Percentiles rank a stretch among this genome's conserved stretches.
phyloP scores from a whole-genome alignment of 92 coral and sea anemone species.

The Porites evermanni region DNA sequence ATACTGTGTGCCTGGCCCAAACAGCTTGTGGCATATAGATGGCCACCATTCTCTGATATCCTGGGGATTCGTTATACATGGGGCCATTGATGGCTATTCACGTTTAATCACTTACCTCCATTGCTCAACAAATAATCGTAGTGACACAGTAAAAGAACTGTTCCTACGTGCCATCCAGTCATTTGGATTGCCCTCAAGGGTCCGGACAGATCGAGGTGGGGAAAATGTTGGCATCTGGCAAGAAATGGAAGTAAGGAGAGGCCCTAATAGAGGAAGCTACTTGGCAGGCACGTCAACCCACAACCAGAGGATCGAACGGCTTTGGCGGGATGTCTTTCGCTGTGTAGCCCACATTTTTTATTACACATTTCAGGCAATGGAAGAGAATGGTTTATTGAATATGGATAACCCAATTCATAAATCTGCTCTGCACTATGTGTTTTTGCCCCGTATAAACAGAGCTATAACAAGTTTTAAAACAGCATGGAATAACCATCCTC shows the following conservation, averaged over 20 bases:
- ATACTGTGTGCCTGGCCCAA: constrained; percentile 57
- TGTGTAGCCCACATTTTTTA: too few species aligned
- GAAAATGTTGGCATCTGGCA: constrained; percentile 34
- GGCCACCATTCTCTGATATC: constrained; percentile 49
- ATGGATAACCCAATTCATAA: too few species aligned
- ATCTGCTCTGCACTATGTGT: too few species aligned
- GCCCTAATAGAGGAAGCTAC: too few species aligned
- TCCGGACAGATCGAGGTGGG: constrained; percentile 45
- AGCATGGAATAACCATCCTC: too few species aligned
- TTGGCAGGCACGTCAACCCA: too few species aligned
- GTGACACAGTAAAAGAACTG: constrained; percentile 40
- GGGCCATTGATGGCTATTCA: constrained; percentile 37
- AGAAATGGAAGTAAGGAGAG: not conserved
- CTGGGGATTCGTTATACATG: constrained; percentile 60
- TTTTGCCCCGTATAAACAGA: too few species aligned
- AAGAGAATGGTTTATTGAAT: too few species aligned
- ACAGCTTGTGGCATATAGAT: constrained; percentile 71
- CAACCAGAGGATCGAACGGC: too few species aligned
- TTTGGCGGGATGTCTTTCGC: too few species aligned
- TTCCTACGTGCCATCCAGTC: constrained; percentile 22
- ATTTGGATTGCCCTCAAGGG: constrained; percentile 41
- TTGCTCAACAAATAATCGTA: constrained; percentile 32
- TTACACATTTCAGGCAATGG: too few species aligned
- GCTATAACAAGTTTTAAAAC: too few species aligned
- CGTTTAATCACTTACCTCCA: constrained; percentile 15